Evolutionary conservation across 2,113 vertebrate genomes (phyloP).

Genomic region (Pedionomus torquatus): DNA sequence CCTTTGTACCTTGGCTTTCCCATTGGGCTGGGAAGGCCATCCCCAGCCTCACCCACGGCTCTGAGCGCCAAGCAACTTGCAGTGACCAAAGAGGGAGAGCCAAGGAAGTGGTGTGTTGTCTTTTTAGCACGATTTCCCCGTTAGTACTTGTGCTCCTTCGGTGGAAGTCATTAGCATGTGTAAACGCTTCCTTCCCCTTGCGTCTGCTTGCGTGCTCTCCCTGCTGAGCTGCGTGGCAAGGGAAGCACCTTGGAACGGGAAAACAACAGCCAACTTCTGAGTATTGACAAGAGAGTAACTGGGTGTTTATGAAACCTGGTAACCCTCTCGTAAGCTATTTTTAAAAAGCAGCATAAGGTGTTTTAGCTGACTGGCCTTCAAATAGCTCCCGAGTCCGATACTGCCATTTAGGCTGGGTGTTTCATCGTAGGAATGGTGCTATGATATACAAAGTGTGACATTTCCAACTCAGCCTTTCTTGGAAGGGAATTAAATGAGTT

Average conservation of each 20-base stretch:
- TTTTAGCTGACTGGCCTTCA: not conserved
- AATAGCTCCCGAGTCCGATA: not conserved
- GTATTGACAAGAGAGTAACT: not conserved
- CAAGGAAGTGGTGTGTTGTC: not conserved
- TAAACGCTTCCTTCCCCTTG: conserved; percentile 53
- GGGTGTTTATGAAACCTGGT: not conserved
- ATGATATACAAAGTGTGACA: conserved; percentile 33
- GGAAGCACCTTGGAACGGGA: conserved; percentile 58
- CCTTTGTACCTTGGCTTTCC: not conserved
- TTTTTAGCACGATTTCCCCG: not conserved
- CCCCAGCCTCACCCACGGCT: fast-evolving
- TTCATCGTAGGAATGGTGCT: not conserved
- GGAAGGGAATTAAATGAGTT: conserved; percentile 19
- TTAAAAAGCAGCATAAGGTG: not conserved
- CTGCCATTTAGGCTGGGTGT: not conserved
- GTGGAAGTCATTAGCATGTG: conserved; percentile 57
- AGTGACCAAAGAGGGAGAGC: not conserved
- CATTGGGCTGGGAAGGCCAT: not conserved
- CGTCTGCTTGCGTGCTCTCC: conserved; percentile 49
- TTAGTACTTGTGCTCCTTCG: conserved; percentile 9
- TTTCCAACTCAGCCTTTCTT: conserved; percentile 56
- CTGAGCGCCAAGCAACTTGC: not conserved
- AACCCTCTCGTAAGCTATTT: not conserved
- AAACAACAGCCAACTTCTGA: conserved; percentile 19
- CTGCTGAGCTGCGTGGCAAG: conserved; percentile 42